Percentiles rank a stretch among this genome's conserved stretches.
phyloP scores from a whole-genome alignment of 2,113 vertebrate species.

The Pyrgilauda ruficollis region DNA sequence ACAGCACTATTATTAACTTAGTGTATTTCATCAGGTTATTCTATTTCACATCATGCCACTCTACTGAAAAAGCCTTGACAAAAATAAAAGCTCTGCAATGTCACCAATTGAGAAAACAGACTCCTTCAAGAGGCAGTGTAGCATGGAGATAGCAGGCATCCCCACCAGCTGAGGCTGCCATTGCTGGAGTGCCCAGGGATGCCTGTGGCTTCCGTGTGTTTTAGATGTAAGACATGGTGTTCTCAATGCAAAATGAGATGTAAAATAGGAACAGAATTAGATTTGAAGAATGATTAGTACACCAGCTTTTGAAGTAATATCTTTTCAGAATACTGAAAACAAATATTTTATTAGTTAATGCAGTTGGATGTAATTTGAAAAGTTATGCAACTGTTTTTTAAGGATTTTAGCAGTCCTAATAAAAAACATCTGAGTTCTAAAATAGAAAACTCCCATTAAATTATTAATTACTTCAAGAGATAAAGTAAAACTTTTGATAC shows the following conservation, averaged over 20 bases:
- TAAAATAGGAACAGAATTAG: not conserved
- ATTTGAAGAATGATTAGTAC: not conserved
- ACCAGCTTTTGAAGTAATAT: conserved; percentile 16
- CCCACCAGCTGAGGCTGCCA: not conserved
- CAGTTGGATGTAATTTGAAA: conserved; percentile 65
- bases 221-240: not conserved
- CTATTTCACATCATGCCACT: conserved; percentile 15
- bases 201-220: rapidly evolving
- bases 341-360: conserved; percentile 68
- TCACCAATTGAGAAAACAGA: conserved; percentile 43
- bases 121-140: not conserved
- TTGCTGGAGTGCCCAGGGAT: not conserved
- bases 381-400: conserved; percentile 66
- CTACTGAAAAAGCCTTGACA: not conserved
- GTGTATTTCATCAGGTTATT: conserved; percentile 39
- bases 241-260: not conserved
- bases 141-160: not conserved
- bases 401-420: conserved; percentile 55
- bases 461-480: conserved; percentile 56
- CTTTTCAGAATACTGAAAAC: conserved; percentile 32
- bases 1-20: conserved; percentile 28
- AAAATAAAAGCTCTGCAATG: conserved; percentile 25
- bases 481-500: conserved; percentile 56
- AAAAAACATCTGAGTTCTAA: conserved; percentile 64
- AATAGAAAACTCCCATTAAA: conserved; percentile 49